Conservation (phyloP, 2,797 vertebrate species). For the Gadopsis marmoratus region DNA sequence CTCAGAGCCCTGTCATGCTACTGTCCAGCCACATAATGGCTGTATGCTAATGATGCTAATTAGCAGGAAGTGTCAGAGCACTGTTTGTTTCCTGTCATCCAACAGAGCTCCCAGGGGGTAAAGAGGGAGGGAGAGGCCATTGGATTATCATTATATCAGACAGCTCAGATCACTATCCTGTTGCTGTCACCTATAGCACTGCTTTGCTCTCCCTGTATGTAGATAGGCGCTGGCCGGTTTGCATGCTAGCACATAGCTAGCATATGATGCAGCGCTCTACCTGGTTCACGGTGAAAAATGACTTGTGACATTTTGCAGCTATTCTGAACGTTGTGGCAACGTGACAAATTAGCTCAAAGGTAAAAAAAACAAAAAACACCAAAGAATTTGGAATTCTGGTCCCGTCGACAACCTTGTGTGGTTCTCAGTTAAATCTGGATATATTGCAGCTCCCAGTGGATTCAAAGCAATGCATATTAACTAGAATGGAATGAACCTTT, state of each 20-base stretch:
- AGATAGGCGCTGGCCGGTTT: background rate
- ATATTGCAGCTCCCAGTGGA: conserved; percentile 23
- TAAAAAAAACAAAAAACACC: conserved; percentile 1
- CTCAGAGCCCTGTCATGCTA: conserved; percentile 85
- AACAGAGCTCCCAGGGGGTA: conserved; percentile 61
- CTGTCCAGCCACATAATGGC: conserved; percentile 85
- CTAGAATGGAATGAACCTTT: conserved; percentile 34
- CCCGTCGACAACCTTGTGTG: conserved; percentile 26
- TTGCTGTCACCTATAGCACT: conserved; percentile 49
- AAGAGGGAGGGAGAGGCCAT: conserved; percentile 40
- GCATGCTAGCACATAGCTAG: conserved; percentile 11
- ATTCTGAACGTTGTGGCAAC: background rate
- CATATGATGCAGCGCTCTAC: background rate
- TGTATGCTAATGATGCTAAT: conserved; percentile 89
- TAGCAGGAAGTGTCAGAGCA: conserved; percentile 85
- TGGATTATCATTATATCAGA: conserved; percentile 79
- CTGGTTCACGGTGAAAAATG: conserved; percentile 8
- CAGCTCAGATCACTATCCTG: conserved; percentile 65
- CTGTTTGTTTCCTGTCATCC: conserved; percentile 88
- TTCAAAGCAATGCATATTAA: conserved; percentile 45
- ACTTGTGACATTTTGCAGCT: background rate
- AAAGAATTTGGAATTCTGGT: conserved; percentile 3
- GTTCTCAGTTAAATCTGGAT: conserved; percentile 37
- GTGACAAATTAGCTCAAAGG: conserved; percentile 23
- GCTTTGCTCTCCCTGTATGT: conserved; percentile 25